These are phyloP conservation scores for Bellardia bayeri DNA, from an alignment of 2,888 invertebrate species.

Conservation along the genomic window DNA sequence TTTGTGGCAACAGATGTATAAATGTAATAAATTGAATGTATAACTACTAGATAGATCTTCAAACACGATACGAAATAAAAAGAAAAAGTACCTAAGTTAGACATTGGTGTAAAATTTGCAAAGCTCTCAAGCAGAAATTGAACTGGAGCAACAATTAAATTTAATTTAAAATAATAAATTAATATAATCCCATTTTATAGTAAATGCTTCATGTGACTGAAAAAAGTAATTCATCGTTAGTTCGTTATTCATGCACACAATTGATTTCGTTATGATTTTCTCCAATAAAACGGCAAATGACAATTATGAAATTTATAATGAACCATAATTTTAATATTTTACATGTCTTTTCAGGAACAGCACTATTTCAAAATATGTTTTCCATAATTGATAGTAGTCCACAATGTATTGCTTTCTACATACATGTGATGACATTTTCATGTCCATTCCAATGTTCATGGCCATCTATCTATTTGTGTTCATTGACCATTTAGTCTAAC, in stretches of 20 bases:
- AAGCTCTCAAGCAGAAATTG: too few relatives aligned
- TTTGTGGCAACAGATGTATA: too few relatives aligned
- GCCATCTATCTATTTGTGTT: constrained; percentile 47
- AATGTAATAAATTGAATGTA: too few relatives aligned
- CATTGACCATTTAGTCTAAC: constrained; percentile 55
- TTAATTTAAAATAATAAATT: too few relatives aligned
- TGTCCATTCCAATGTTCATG: constrained; percentile 25
- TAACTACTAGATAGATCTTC: too few relatives aligned
- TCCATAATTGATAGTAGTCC: constrained; percentile 3
- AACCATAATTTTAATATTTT: constrained; percentile 35
- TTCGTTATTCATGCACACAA: neutral
- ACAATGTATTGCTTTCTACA: constrained; percentile 2
- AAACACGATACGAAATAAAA: too few relatives aligned
- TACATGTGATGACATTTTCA: constrained; percentile 37
- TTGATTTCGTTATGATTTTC: neutral
- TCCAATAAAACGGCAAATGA: neutral
- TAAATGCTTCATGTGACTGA: too few relatives aligned
- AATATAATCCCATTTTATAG: too few relatives aligned
- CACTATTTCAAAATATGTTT: neutral
- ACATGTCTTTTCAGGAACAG: neutral
- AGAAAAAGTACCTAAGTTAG: too few relatives aligned
- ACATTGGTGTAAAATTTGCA: too few relatives aligned
- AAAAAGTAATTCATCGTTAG: too few relatives aligned
- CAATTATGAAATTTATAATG: constrained; percentile 19
- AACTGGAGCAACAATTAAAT: too few relatives aligned